Conservation (phyloP, 1,140 invertebrate species). For the Rhopalosiphum padi region DNA sequence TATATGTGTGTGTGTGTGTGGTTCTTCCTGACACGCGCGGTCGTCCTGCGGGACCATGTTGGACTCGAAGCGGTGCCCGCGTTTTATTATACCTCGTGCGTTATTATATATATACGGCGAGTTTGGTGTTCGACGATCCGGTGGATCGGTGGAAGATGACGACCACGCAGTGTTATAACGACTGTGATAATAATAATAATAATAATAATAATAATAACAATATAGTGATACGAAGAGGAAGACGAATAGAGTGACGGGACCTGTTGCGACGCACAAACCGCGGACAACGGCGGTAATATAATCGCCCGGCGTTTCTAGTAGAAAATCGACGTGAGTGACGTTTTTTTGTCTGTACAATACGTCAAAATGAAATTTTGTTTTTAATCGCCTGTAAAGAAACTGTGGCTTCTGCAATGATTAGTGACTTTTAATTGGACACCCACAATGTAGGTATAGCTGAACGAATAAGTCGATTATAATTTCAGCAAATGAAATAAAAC, state of each 20-base stretch:
- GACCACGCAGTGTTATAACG: not conserved
- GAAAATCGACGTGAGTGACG: no score
- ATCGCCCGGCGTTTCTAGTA: no score
- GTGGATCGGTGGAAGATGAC: not conserved
- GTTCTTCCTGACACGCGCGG: not conserved
- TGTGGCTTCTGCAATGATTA: no score
- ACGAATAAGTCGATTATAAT: no score
- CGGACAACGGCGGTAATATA: no score
- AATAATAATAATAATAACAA: no score
- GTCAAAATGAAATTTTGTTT: no score
- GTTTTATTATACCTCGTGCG: not conserved
- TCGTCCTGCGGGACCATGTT: constrained; percentile 26
- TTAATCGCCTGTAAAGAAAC: no score
- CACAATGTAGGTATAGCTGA: no score
- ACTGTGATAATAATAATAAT: not conserved
- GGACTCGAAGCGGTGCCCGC: not conserved
- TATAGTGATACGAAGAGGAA: not conserved
- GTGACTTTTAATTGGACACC: no score
- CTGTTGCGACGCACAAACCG: not conserved
- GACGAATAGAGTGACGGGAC: not conserved
- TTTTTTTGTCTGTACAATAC: no score
- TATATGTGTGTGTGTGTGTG: not conserved
- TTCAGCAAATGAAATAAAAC: no score
- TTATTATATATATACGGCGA: not conserved
- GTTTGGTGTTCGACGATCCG: not conserved